Evolutionary conservation across 2,797 vertebrate genomes (phyloP).

Genomic region (Aplochiton taeniatus): DNA sequence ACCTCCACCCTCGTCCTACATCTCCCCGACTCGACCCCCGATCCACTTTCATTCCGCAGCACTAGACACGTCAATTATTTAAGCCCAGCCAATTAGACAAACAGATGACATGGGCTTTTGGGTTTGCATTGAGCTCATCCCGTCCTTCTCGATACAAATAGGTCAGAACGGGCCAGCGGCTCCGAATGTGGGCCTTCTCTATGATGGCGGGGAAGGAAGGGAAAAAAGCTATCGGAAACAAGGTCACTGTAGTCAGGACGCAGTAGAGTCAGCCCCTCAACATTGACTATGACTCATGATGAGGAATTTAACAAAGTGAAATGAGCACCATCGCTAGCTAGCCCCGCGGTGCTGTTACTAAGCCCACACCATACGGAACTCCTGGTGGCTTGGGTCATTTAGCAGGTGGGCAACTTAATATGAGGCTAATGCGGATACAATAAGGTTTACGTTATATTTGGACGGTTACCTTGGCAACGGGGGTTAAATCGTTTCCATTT

Average conservation of each 20-base stretch:
- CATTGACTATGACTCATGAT: constrained; percentile 53
- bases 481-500: neutral
- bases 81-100: constrained; percentile 68
- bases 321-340: constrained; percentile 37
- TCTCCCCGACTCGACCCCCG: constrained; percentile 41
- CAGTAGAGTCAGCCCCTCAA: constrained; percentile 32
- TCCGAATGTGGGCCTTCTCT: too few relatives aligned
- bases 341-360: constrained; percentile 9
- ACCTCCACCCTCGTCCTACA: constrained; percentile 61
- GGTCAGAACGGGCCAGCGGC: constrained; percentile 1
- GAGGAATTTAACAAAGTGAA: constrained; percentile 54
- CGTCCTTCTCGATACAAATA: constrained; percentile 15
- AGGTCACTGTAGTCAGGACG: constrained; percentile 34
- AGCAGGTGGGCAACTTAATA: constrained; percentile 12
- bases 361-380: constrained; percentile 17
- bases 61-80: constrained; percentile 65
- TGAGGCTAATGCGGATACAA: constrained; percentile 10
- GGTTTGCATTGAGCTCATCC: constrained; percentile 48
- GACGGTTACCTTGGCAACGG: constrained; percentile 1
- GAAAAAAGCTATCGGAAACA: constrained; percentile 43
- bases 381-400: constrained; percentile 14
- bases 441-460: constrained; percentile 20
- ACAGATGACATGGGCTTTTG: constrained; percentile 50
- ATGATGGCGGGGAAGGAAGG: neutral
- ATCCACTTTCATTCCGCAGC: constrained; percentile 77